Conservation (phyloP, 1,140 invertebrate genomes). For the Saccostrea glomerata region DNA sequence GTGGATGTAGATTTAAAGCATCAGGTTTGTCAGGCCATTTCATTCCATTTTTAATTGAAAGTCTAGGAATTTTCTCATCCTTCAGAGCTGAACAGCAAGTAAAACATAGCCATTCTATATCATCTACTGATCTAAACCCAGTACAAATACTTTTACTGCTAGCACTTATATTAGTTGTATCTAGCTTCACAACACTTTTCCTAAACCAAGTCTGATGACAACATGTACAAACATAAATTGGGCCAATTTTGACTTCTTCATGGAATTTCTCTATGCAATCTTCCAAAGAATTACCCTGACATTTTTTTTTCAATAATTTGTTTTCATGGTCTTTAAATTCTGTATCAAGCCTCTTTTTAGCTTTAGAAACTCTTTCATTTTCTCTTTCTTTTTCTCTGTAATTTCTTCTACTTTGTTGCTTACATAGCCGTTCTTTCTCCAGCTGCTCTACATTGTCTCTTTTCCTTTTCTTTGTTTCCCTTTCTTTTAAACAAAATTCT, state of each 20-base stretch:
- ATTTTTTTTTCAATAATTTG: slow-evolving; percentile 21
- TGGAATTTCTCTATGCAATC: slow-evolving; percentile 32
- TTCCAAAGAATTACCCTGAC: not conserved
- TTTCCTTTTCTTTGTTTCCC: slow-evolving; percentile 9
- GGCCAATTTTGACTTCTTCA: slow-evolving; percentile 25
- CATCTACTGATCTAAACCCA: slow-evolving; percentile 37
- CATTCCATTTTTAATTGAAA: slow-evolving; percentile 26
- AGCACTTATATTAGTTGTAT: not conserved
- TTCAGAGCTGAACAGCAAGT: slow-evolving; percentile 24
- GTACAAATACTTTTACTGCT: not conserved
- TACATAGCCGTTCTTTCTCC: slow-evolving; percentile 11
- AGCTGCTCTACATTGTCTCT: not conserved
- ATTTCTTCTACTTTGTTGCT: slow-evolving; percentile 40
- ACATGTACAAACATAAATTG: slow-evolving; percentile 52
- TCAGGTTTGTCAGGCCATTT: slow-evolving; percentile 54
- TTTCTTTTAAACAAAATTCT: slow-evolving; percentile 32
- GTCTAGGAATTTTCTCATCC: slow-evolving; percentile 18
- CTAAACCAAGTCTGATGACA: slow-evolving; percentile 59
- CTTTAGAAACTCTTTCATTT: not conserved
- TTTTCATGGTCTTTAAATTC: not conserved
- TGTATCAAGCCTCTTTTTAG: not conserved
- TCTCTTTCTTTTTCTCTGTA: slow-evolving; percentile 6
- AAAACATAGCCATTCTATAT: slow-evolving; percentile 37
- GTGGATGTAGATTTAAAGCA: slow-evolving; percentile 51
- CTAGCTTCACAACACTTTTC: slow-evolving; percentile 45